A percentile compares a stretch with the other conserved stretches of the same genome.
Evolutionary conservation across 2,113 vertebrate species (phyloP).

Genomic region (Aldabrachelys gigantea): DNA sequence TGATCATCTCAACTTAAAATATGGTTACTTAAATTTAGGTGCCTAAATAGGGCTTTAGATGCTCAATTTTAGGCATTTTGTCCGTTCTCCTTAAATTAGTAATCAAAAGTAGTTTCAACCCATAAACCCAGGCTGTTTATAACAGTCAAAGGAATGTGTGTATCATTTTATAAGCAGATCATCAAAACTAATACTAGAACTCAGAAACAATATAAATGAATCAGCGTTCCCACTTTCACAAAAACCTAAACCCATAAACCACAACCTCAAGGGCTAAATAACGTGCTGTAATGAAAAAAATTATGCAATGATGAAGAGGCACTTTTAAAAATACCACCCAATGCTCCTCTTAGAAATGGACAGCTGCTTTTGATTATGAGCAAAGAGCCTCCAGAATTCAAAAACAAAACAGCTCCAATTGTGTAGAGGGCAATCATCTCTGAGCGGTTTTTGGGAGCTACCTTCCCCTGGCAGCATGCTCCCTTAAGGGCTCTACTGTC

Average conservation of each 20-base stretch:
- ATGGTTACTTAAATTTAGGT: no score
- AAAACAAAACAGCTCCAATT: background rate
- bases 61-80: background rate
- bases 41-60: background rate
- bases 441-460: background rate
- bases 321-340: background rate
- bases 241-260: no score
- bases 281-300: no score
- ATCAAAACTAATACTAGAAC: background rate
- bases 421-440: background rate
- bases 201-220: background rate
- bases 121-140: background rate
- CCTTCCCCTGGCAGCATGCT: background rate
- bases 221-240: background rate
- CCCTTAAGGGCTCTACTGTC: background rate
- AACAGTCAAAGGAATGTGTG: background rate
- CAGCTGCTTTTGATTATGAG: background rate
- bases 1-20: background rate
- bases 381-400: background rate
- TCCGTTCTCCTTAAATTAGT: background rate
- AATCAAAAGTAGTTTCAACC: background rate
- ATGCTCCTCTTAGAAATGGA: background rate
- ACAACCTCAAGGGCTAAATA: background rate
- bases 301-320: background rate
- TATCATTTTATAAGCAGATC: background rate